Evolutionary conservation across 2,888 invertebrate species (phyloP).

Genomic region (Aspidiotus destructor): DNA sequence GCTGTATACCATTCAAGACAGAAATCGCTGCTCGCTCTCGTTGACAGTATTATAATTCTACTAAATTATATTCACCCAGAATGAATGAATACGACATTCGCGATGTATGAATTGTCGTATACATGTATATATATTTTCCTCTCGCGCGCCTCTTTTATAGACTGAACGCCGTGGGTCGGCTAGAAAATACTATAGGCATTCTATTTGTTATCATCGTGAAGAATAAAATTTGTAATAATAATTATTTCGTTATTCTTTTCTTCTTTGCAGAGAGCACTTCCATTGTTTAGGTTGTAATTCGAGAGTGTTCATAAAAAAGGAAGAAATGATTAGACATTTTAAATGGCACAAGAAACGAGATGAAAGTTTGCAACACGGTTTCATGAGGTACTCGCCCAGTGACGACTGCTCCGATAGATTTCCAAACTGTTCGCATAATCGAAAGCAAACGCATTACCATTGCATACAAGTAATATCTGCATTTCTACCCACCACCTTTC

Average conservation of each 20-base stretch:
- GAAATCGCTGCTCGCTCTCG: too few relatives aligned
- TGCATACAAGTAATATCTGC: constrained; percentile 67
- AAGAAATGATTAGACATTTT: constrained; percentile 96
- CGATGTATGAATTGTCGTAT: too few relatives aligned
- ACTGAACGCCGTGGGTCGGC: too few relatives aligned
- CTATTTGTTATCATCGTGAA: too few relatives aligned
- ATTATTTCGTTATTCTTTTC: constrained; percentile 17
- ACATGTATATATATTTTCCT: too few relatives aligned
- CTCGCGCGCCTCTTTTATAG: too few relatives aligned
- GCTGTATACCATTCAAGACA: too few relatives aligned
- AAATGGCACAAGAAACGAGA: constrained; percentile 99
- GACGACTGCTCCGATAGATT: constrained; percentile 89
- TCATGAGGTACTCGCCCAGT: constrained; percentile 85
- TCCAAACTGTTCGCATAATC: constrained; percentile 72
- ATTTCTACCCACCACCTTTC: neutral
- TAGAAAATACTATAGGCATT: too few relatives aligned
- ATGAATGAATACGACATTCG: too few relatives aligned
- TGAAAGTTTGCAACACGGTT: constrained; percentile 90
- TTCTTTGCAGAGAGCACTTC: constrained; percentile 69
- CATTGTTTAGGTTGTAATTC: constrained; percentile 75
- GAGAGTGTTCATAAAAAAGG: constrained; percentile 91
- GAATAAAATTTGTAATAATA: too few relatives aligned
- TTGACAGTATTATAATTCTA: too few relatives aligned
- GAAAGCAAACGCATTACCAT: constrained; percentile 93
- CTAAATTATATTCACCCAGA: too few relatives aligned